Percentiles rank a stretch among this genome's conserved stretches.
Evolutionary conservation across 2,797 vertebrate genomes (phyloP).

Genomic region (Eulemur coronatus): DNA sequence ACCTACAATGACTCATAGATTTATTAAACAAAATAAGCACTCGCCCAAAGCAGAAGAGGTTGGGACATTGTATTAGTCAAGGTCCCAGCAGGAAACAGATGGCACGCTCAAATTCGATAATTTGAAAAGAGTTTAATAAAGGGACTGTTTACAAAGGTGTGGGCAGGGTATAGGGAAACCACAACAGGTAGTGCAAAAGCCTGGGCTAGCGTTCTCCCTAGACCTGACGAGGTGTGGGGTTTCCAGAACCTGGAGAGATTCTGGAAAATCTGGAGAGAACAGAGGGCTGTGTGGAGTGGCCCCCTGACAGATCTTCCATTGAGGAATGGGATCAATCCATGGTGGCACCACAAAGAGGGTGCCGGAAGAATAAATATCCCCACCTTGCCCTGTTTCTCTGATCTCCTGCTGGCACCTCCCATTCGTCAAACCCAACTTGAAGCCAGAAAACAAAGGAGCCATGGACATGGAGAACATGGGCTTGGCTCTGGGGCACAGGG

Average conservation of each 20-base stretch:
- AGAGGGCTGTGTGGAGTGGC: background rate
- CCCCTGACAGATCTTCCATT: background rate
- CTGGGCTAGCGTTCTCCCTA: background rate
- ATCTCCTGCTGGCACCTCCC: background rate
- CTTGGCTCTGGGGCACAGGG: background rate
- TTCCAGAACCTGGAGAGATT: background rate
- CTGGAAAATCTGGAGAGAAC: background rate
- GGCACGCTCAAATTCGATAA: background rate
- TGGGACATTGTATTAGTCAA: background rate
- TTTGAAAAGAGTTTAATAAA: conserved; percentile 15
- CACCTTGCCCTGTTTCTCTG: background rate
- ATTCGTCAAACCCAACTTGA: background rate
- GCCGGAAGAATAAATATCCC: too few relatives aligned
- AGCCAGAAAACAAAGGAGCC: background rate
- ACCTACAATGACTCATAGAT: background rate
- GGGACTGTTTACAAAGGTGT: background rate
- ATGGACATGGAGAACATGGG: background rate
- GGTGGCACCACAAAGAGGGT: background rate
- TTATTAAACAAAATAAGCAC: background rate
- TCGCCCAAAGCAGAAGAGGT: background rate
- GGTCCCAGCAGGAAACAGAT: background rate
- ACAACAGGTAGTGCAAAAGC: background rate
- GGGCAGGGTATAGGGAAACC: background rate
- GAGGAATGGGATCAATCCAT: background rate
- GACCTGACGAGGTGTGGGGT: background rate